These are phyloP conservation scores for Melikaiella ostensackeni DNA, from an alignment of 2,888 invertebrate genomes.

Conservation along the genomic window DNA sequence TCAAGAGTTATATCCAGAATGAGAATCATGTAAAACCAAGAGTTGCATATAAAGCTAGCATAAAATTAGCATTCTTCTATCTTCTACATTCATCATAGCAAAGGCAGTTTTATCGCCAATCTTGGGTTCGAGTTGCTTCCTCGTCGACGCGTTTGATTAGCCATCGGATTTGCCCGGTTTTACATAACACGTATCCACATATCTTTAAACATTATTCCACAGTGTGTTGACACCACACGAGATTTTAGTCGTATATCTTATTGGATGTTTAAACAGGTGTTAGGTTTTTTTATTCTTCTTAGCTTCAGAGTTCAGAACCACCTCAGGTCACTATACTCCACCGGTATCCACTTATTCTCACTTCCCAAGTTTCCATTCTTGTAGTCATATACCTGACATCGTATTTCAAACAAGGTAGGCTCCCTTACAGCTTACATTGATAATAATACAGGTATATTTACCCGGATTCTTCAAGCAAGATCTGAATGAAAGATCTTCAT, in stretches of 20 bases:
- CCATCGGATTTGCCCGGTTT: conserved; percentile 23
- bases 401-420: conserved; percentile 16
- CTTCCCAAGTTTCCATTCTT: conserved; percentile 2
- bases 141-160: conserved; percentile 25
- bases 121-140: conserved; percentile 23
- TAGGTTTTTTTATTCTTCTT: conserved; percentile 16
- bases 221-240: conserved; percentile 27
- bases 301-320: not conserved
- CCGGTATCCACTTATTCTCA: conserved; percentile 2
- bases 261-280: conserved; percentile 25
- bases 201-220: conserved; percentile 33
- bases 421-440: conserved; percentile 25
- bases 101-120: conserved; percentile 22
- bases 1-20: not conserved
- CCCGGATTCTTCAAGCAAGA: conserved; percentile 18
- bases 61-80: conserved; percentile 1
- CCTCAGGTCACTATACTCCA: conserved; percentile 14
- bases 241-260: conserved; percentile 21
- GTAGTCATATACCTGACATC: conserved; percentile 21
- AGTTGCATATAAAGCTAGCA: not conserved
- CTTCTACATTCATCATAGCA: conserved; percentile 22
- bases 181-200: conserved; percentile 31
- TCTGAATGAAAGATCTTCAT: conserved; percentile 25
- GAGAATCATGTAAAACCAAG: not conserved
- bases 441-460: conserved; percentile 21